phyloP scores from a whole-genome alignment of 2,797 vertebrate species.

The Semaprochilodus insignis region DNA sequence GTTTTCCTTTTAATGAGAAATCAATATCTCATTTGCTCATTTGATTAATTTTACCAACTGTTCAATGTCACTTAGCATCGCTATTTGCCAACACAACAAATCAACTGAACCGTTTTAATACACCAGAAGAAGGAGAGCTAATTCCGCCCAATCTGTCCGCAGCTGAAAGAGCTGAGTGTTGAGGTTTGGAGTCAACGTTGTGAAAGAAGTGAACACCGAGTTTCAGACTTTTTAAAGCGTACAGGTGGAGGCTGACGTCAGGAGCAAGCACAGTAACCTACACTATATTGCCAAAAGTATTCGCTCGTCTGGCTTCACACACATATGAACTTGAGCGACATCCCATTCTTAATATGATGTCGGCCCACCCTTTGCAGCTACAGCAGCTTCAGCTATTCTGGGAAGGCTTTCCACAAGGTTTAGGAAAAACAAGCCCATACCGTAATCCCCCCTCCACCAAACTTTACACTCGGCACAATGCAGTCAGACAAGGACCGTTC shows the following conservation, averaged over 20 bases:
- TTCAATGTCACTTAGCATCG: constrained; percentile 14
- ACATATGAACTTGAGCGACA: too few species aligned
- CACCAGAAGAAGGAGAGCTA: not conserved
- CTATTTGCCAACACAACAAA: constrained; percentile 17
- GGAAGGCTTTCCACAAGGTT: too few species aligned
- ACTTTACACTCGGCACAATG: too few species aligned
- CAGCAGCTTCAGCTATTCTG: too few species aligned
- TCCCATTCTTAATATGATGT: too few species aligned
- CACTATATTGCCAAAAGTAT: too few species aligned
- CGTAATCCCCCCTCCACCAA: too few species aligned
- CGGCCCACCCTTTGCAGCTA: too few species aligned
- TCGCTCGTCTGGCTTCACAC: too few species aligned
- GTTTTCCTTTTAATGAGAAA: constrained; percentile 46
- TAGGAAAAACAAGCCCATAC: too few species aligned
- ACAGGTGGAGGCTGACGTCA: not conserved
- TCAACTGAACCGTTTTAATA: constrained; percentile 1
- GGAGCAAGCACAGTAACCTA: constrained; percentile 10
- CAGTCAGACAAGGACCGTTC: too few species aligned
- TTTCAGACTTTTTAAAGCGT: not conserved
- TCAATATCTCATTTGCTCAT: constrained; percentile 51
- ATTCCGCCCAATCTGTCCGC: not conserved
- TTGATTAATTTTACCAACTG: constrained; percentile 52
- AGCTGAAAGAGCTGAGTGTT: not conserved
- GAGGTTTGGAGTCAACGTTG: constrained; percentile 3
- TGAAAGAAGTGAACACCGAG: constrained; percentile 8